These are phyloP conservation scores for Triplophysa tibetana DNA, from an alignment of 2,113 vertebrate genomes.

Conservation along the genomic window DNA sequence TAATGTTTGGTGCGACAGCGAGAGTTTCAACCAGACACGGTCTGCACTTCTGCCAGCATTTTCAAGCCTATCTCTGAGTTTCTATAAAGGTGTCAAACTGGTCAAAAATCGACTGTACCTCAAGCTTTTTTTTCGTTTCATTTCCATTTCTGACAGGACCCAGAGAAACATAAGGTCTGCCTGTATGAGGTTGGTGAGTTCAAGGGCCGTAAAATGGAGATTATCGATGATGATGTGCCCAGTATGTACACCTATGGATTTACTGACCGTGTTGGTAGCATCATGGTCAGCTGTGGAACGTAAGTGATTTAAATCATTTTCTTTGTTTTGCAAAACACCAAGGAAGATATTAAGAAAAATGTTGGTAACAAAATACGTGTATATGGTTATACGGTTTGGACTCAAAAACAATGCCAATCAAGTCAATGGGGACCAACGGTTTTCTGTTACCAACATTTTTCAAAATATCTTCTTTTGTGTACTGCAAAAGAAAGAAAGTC, in stretches of 20 bases:
- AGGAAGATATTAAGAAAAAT: neutral
- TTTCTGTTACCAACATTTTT: too few species aligned
- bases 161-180: conserved; percentile 83
- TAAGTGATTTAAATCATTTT: conserved; percentile 59
- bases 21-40: too few species aligned
- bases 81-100: too few species aligned
- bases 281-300: conserved; percentile 77
- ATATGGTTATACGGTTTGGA: too few species aligned
- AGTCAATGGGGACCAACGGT: too few species aligned
- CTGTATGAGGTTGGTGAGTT: conserved; percentile 79
- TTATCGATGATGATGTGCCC: conserved; percentile 81
- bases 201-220: conserved; percentile 84
- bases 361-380: too few species aligned
- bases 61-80: too few species aligned
- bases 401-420: too few species aligned
- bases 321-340: neutral
- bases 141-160: conserved; percentile 63
- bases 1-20: neutral
- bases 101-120: too few species aligned
- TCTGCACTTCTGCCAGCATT: too few species aligned
- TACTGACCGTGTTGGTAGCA: conserved; percentile 75
- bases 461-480: too few species aligned
- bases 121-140: neutral
- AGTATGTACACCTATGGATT: conserved; percentile 76
- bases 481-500: too few species aligned